phyloP scores from a whole-genome alignment of 2,113 vertebrate species.

The Elaphurus davidianus region DNA sequence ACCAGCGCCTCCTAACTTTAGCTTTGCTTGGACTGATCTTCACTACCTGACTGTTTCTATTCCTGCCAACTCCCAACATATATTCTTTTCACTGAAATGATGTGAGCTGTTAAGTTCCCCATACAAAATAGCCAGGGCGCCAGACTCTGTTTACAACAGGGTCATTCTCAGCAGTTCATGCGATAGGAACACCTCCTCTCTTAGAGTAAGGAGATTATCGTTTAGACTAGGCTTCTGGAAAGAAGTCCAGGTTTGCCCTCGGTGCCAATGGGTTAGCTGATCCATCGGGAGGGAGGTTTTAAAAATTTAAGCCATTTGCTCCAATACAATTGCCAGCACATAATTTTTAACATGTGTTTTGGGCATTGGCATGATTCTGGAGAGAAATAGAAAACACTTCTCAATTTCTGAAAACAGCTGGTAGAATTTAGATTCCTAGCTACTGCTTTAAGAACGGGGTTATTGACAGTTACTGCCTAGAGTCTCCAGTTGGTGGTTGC shows the following conservation, averaged over 20 bases:
- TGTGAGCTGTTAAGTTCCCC: background rate
- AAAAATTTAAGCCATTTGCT: constrained; percentile 31
- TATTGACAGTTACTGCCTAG: background rate
- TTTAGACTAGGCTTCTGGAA: background rate
- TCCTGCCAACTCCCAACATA: background rate
- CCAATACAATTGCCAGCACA: background rate
- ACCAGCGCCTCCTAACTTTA: background rate
- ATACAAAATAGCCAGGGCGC: background rate
- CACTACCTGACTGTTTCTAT: background rate
- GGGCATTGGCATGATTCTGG: background rate
- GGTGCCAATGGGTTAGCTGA: background rate
- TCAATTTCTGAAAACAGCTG: constrained; percentile 1
- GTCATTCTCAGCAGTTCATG: background rate
- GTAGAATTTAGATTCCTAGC: background rate
- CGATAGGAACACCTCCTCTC: background rate
- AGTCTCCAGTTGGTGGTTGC: background rate
- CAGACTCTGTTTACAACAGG: background rate
- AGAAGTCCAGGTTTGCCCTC: background rate
- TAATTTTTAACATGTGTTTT: constrained; percentile 7
- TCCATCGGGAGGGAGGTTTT: background rate
- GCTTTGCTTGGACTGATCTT: background rate
- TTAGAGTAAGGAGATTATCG: background rate
- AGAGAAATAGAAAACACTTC: background rate
- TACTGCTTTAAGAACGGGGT: background rate
- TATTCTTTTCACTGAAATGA: background rate